phyloP scores from a whole-genome alignment of 64 coral and sea anemone species.

The Stichodactyla helianthus region DNA sequence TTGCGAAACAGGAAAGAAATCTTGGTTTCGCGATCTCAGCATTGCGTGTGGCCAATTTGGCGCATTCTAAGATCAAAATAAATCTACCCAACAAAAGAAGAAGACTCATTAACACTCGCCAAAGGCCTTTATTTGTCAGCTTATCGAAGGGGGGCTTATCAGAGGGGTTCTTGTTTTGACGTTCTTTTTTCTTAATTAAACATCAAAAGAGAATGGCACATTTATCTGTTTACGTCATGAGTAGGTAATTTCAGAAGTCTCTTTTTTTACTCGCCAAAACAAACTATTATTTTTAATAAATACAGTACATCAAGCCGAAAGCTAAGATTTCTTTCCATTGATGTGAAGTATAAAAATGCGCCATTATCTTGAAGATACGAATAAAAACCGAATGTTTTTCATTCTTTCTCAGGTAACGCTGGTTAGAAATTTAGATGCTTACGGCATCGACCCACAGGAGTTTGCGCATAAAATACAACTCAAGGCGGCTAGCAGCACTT shows the following conservation, averaged over 20 bases:
- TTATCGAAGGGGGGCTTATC: not conserved
- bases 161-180: conserved; percentile 3
- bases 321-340: not conserved
- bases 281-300: too few relatives aligned
- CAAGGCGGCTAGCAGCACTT: conserved; percentile 83
- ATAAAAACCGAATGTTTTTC: too few relatives aligned
- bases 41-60: not conserved
- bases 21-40: not conserved
- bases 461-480: conserved; percentile 93
- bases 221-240: too few relatives aligned
- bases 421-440: conserved; percentile 73
- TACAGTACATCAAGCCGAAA: too few relatives aligned
- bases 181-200: not conserved
- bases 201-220: not conserved
- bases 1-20: not conserved
- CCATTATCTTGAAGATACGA: not conserved
- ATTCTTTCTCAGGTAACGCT: conserved; percentile 72
- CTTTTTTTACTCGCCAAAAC: too few relatives aligned
- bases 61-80: not conserved
- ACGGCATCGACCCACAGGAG: conserved; percentile 79
- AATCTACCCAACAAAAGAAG: not conserved
- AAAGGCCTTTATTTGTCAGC: not conserved
- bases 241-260: too few relatives aligned
- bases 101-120: not conserved
- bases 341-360: not conserved